A percentile compares a stretch with the other conserved stretches of the same genome.
phyloP scores from a whole-genome alignment of 2,888 invertebrate genomes.

The Leptinotarsa tumamoca region DNA sequence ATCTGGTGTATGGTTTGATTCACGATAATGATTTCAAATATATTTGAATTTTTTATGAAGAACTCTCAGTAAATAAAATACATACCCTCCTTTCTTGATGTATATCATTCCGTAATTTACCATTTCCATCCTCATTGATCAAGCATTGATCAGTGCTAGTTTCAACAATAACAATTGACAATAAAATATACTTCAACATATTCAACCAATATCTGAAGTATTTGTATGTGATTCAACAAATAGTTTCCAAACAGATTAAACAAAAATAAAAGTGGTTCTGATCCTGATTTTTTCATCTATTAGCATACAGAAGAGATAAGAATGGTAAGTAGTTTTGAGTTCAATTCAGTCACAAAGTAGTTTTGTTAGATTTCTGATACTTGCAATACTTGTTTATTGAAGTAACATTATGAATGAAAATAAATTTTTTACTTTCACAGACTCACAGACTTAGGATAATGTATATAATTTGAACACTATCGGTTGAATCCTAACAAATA shows the following conservation, averaged over 20 bases:
- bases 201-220: neutral
- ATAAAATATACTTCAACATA: neutral
- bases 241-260: neutral
- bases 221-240: constrained; percentile 11
- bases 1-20: too few species aligned
- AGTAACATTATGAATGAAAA: neutral
- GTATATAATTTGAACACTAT: constrained; percentile 6
- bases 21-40: too few species aligned
- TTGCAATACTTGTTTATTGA: neutral
- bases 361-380: neutral
- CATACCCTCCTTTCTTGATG: too few species aligned
- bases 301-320: constrained; percentile 15
- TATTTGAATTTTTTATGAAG: too few species aligned
- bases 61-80: too few species aligned
- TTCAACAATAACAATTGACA: too few species aligned
- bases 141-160: too few species aligned
- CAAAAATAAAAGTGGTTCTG: neutral
- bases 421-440: neutral
- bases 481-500: constrained; percentile 7
- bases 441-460: neutral
- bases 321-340: neutral
- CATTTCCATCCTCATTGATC: too few species aligned
- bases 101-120: too few species aligned
- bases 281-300: neutral
- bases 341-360: neutral